These are phyloP conservation scores for Crambe crambe DNA, from an alignment of 37 sponge, comb jelly and placozoan species.

Conservation along the genomic window DNA sequence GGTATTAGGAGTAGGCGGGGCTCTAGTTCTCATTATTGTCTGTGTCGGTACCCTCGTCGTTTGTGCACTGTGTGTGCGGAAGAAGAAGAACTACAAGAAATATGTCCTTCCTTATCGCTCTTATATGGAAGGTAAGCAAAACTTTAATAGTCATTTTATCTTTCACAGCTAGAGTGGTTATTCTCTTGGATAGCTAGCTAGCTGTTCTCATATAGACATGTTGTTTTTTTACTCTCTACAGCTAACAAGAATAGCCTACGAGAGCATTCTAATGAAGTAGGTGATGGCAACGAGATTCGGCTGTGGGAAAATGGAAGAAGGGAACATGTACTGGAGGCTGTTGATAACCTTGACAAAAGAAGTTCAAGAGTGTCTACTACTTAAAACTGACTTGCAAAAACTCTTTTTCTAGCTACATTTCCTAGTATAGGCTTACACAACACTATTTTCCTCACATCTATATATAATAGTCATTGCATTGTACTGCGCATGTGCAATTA, in stretches of 20 bases:
- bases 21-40: background rate
- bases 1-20: background rate
- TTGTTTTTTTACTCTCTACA: no score
- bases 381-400: no score
- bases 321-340: constrained; percentile 24
- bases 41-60: background rate
- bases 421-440: no score
- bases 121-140: constrained; percentile 1
- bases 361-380: background rate
- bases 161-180: background rate
- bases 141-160: background rate
- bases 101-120: constrained; percentile 6
- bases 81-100: constrained; percentile 13
- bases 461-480: no score
- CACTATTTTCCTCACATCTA: no score
- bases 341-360: constrained; percentile 14
- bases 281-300: constrained; percentile 6
- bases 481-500: background rate
- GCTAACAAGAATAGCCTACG: background rate
- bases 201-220: no score
- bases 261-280: background rate
- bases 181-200: no score
- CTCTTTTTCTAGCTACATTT: no score
- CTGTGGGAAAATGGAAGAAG: constrained; percentile 6
- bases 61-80: background rate